These are phyloP conservation scores for Chloroclysta siterata DNA, from an alignment of 2,888 invertebrate genomes.

Conservation along the genomic window DNA sequence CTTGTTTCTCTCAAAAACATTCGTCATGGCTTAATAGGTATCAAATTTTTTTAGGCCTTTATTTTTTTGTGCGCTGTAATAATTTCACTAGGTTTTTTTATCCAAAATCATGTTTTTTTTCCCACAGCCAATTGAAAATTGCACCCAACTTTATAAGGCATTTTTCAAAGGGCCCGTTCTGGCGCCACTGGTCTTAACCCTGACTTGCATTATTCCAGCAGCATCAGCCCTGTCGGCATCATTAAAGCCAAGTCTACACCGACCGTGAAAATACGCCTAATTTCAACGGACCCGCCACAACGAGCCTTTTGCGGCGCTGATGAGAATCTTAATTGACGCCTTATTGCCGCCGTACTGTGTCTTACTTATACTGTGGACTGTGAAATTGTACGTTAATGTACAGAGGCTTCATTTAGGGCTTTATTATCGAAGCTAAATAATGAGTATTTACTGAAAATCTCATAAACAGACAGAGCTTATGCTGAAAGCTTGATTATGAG, in stretches of 20 bases:
- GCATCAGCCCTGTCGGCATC: conserved; percentile 47
- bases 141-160: neutral
- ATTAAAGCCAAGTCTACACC: conserved; percentile 42
- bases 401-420: neutral
- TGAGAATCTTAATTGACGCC: conserved; percentile 59
- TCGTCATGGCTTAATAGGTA: too few species aligned
- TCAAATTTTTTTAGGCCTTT: too few species aligned
- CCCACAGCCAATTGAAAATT: neutral
- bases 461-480: neutral
- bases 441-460: neutral
- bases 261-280: conserved; percentile 56
- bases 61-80: too few species aligned
- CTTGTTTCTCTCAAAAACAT: too few species aligned
- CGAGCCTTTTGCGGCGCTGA: conserved; percentile 47
- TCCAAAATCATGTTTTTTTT: too few species aligned
- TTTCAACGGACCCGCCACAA: conserved; percentile 54
- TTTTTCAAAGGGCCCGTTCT: neutral
- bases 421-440: neutral
- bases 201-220: conserved; percentile 24
- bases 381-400: neutral
- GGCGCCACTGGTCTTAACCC: neutral
- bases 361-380: neutral
- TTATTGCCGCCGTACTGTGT: neutral
- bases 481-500: too few species aligned
- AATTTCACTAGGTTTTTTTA: neutral